Conservation (phyloP, 2,113 vertebrate genomes). For the Edolisoma coerulescens region DNA sequence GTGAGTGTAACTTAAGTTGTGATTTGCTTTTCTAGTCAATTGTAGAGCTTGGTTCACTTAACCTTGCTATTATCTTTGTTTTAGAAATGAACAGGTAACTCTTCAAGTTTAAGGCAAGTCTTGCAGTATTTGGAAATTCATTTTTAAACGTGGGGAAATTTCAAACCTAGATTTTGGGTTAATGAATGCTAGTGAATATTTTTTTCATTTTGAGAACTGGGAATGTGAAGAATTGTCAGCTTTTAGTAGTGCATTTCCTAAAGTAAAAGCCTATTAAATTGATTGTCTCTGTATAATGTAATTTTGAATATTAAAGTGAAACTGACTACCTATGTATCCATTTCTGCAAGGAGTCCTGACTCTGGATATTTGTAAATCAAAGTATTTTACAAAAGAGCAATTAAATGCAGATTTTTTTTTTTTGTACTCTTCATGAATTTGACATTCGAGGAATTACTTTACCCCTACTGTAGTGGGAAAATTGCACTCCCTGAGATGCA, state of each 20-base stretch:
- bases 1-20: conserved; percentile 73
- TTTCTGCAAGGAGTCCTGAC: background rate
- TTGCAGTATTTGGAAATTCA: background rate
- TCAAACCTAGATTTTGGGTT: background rate
- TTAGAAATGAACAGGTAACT: background rate
- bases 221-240: background rate
- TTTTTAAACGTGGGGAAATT: background rate
- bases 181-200: background rate
- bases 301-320: background rate
- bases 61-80: background rate
- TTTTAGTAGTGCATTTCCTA: background rate
- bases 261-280: background rate
- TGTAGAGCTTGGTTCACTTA: background rate
- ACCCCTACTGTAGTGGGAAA: background rate
- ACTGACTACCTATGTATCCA: background rate
- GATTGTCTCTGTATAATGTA: background rate
- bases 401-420: background rate
- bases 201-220: background rate
- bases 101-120: background rate
- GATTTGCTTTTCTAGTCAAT: background rate
- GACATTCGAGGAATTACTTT: background rate
- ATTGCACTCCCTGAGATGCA: background rate
- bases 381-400: background rate
- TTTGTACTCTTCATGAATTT: background rate
- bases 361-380: background rate